Conservation (phyloP, 2,888 invertebrate genomes). For the Pilophorus perplexus region DNA sequence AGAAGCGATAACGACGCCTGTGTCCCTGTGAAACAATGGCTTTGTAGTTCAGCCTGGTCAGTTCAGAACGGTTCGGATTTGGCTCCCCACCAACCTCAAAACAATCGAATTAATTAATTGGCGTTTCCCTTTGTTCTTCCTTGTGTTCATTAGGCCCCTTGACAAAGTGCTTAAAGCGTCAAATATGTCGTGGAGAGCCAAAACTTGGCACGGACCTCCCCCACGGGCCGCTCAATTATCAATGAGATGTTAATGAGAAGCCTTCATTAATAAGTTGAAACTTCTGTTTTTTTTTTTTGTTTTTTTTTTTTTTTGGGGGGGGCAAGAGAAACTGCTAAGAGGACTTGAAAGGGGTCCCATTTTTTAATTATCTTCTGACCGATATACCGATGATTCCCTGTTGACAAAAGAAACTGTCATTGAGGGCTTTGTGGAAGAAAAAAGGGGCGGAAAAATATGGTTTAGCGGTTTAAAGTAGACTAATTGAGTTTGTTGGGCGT, state of each 20-base stretch:
- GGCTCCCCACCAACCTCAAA: conserved; percentile 14
- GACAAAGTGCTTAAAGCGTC: not conserved
- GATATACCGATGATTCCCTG: not conserved
- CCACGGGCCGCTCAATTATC: not conserved
- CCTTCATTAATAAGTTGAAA: not conserved
- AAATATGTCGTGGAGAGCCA: not conserved
- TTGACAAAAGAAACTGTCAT: not conserved
- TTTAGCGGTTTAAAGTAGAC: no score
- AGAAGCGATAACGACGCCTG: no score
- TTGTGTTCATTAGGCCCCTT: conserved; percentile 12
- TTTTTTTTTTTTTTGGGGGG: no score
- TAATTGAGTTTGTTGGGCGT: conserved; percentile 3
- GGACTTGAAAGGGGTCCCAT: not conserved
- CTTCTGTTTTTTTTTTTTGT: no score
- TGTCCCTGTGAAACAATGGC: no score
- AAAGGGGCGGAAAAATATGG: no score
- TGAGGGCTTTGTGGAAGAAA: not conserved
- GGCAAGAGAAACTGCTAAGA: not conserved
- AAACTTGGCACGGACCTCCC: not conserved
- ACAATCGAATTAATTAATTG: conserved; percentile 27
- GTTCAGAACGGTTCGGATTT: conserved; percentile 15
- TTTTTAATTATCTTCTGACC: conserved; percentile 9
- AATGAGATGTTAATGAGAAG: conserved; percentile 16
- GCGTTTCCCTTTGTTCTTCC: conserved; percentile 17
- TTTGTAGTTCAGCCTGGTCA: not conserved